Evolutionary conservation across 2,113 vertebrate species (phyloP).

Genomic region (Salvelinus namaycush): DNA sequence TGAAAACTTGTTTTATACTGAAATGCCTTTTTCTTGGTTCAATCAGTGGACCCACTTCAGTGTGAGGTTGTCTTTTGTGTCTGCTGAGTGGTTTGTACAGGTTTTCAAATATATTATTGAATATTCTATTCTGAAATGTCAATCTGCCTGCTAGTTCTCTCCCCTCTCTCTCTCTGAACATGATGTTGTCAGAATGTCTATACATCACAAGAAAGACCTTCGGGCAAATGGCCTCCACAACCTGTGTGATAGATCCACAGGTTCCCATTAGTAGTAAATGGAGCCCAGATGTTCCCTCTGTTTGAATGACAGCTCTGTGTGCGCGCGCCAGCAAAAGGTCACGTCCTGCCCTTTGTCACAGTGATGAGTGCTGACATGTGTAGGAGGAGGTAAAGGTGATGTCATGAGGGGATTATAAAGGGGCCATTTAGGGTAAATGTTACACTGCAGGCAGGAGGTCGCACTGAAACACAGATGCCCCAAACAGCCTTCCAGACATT

Average conservation of each 20-base stretch:
- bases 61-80: background rate
- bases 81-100: too few relatives aligned
- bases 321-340: background rate
- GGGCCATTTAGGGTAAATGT: background rate
- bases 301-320: slow-evolving; percentile 32
- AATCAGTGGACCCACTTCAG: background rate
- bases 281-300: slow-evolving; percentile 53
- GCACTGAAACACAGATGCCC: background rate
- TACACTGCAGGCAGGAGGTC: background rate
- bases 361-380: slow-evolving; percentile 7
- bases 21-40: background rate
- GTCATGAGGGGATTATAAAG: slow-evolving; percentile 1
- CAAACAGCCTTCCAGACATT: background rate
- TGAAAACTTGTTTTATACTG: background rate
- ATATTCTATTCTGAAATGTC: too few relatives aligned
- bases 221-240: too few relatives aligned
- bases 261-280: slow-evolving; percentile 44
- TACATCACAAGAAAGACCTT: background rate
- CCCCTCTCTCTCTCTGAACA: too few relatives aligned
- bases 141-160: too few relatives aligned
- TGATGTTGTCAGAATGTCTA: background rate
- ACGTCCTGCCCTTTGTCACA: slow-evolving; percentile 15
- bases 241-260: slow-evolving; percentile 37
- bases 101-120: too few relatives aligned
- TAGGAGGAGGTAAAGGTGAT: slow-evolving; percentile 7